Percentiles rank a stretch among this genome's conserved stretches.
Conservation (phyloP, 2,888 invertebrate genomes). For the Penaeus monodon region DNA sequence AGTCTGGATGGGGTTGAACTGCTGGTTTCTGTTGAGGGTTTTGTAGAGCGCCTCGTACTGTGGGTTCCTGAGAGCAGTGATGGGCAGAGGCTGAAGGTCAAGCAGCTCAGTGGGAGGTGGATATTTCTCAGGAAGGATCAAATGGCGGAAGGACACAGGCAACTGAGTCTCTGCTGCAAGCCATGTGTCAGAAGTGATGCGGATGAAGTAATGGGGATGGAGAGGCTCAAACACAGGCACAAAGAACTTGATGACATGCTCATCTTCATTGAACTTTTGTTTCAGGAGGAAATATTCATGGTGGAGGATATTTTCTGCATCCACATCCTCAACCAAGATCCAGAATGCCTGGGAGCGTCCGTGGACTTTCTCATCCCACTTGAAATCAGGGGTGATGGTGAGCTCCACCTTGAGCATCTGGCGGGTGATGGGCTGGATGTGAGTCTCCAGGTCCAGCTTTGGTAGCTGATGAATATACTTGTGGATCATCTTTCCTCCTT, state of each 20-base stretch:
- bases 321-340: conserved; percentile 77
- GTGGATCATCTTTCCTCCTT: conserved; percentile 94
- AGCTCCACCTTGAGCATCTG: conserved; percentile 78
- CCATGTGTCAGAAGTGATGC: conserved; percentile 91
- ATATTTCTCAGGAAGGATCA: conserved; percentile 97
- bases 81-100: conserved; percentile 95
- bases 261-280: conserved; percentile 92
- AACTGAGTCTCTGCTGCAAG: conserved; percentile 95
- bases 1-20: conserved; percentile 99
- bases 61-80: conserved; percentile 89
- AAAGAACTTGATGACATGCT: conserved; percentile 96
- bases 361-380: conserved; percentile 96
- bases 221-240: conserved; percentile 98
- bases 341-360: conserved; percentile 78
- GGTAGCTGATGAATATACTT: conserved; percentile 97
- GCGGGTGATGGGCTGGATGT: conserved; percentile 95
- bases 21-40: conserved; percentile 80
- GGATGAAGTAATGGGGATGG: conserved; percentile 96
- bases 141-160: conserved; percentile 96
- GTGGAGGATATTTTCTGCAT: conserved; percentile 82
- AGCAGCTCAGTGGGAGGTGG: conserved; percentile 96
- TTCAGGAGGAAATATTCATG: conserved; percentile 96
- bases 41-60: conserved; percentile 88
- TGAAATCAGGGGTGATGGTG: conserved; percentile 97
- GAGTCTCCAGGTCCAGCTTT: conserved; percentile 93